phyloP scores from a whole-genome alignment of 2,888 invertebrate genomes.

The Eumerus sabulonum region DNA sequence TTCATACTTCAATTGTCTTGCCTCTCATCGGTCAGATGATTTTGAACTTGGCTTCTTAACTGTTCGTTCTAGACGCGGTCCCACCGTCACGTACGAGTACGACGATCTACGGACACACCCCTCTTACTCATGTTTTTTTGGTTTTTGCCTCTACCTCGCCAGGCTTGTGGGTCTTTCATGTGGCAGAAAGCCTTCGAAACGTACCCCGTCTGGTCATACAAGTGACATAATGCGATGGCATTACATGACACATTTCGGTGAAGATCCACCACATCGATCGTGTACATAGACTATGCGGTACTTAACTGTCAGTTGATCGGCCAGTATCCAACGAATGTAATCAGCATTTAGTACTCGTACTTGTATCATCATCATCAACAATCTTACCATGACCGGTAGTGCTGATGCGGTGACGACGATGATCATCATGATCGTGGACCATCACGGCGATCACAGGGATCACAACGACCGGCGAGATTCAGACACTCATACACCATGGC shows the following conservation, averaged over 20 bases:
- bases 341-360: no score
- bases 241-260: constrained; percentile 61
- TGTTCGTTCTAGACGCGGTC: no score
- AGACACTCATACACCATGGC: constrained; percentile 26
- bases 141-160: no score
- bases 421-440: constrained; percentile 38
- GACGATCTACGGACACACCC: constrained; percentile 54
- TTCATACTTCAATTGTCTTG: constrained; percentile 25
- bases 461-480: constrained; percentile 36
- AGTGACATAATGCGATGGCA: constrained; percentile 60
- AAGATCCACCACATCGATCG: constrained; percentile 37
- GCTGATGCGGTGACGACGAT: constrained; percentile 12
- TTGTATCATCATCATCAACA: not conserved
- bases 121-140: constrained; percentile 5
- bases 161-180: no score
- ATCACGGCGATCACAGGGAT: constrained; percentile 30
- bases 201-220: constrained; percentile 3
- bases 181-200: not conserved
- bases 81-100: constrained; percentile 22
- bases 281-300: constrained; percentile 23
- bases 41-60: constrained; percentile 54
- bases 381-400: constrained; percentile 4
- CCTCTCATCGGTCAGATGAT: constrained; percentile 13
- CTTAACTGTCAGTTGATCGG: constrained; percentile 14
- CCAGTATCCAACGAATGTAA: constrained; percentile 39